phyloP scores from a whole-genome alignment of 1,140 invertebrate genomes.

The Musca vetustissima region DNA sequence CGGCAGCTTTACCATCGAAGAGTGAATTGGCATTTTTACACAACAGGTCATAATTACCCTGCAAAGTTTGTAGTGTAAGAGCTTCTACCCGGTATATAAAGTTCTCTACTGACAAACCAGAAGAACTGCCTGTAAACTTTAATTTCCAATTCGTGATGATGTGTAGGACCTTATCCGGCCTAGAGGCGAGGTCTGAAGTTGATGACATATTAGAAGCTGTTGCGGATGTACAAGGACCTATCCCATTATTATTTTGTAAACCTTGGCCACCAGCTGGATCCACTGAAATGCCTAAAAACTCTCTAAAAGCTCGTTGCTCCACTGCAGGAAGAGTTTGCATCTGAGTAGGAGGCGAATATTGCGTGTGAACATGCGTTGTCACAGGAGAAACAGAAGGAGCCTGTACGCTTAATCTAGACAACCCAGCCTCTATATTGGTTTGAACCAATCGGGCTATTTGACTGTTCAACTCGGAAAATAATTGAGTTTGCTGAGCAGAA shows the following conservation, averaged over 20 bases:
- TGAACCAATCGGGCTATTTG: too few relatives aligned
- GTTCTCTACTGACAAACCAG: neutral
- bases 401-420: too few relatives aligned
- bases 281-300: neutral
- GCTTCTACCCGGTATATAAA: conserved; percentile 13
- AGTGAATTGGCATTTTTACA: neutral
- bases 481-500: too few relatives aligned
- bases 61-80: neutral
- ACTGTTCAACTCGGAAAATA: too few relatives aligned
- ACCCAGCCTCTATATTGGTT: too few relatives aligned
- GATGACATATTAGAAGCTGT: too few relatives aligned
- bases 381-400: too few relatives aligned
- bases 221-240: neutral
- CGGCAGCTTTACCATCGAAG: neutral
- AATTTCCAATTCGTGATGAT: conserved; percentile 21
- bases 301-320: neutral
- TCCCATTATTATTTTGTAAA: neutral
- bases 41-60: conserved; percentile 8
- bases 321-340: neutral
- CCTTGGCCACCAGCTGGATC: neutral
- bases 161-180: neutral
- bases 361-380: too few relatives aligned
- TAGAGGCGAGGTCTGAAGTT: neutral
- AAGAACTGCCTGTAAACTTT: neutral
- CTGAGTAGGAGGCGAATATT: too few relatives aligned